Conservation (phyloP, 2,888 invertebrate genomes). For the Hemicrepidius hirtus region DNA sequence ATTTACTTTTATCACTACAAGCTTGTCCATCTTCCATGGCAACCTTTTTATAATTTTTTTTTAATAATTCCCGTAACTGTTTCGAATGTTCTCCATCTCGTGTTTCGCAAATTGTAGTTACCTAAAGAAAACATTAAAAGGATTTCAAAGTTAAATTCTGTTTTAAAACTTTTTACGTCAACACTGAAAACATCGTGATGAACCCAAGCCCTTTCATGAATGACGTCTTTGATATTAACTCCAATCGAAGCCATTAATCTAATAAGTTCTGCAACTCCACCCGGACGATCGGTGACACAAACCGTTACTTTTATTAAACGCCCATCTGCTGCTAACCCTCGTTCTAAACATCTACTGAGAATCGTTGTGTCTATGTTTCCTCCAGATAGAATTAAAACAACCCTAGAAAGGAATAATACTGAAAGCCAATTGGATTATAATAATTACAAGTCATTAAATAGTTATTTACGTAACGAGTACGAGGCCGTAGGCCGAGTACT, state of each 20-base stretch:
- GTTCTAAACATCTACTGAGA: slow-evolving; percentile 86
- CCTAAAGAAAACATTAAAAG: background rate
- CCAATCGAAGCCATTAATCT: slow-evolving; percentile 81
- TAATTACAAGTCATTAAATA: no score
- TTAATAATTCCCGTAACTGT: slow-evolving; percentile 3
- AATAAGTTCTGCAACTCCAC: slow-evolving; percentile 87
- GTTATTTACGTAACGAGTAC: no score
- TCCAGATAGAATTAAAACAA: slow-evolving; percentile 86
- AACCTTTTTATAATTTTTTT: slow-evolving; percentile 14
- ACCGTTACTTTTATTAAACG: slow-evolving; percentile 82
- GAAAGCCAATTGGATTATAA: background rate
- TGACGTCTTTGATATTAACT: slow-evolving; percentile 92
- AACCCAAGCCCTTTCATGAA: slow-evolving; percentile 94
- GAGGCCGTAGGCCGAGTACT: no score
- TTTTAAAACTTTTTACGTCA: slow-evolving; percentile 67
- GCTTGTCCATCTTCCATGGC: background rate
- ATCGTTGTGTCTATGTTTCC: slow-evolving; percentile 93
- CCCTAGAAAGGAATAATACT: slow-evolving; percentile 72
- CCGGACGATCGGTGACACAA: slow-evolving; percentile 86
- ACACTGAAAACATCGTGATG: slow-evolving; percentile 87
- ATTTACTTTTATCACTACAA: no score
- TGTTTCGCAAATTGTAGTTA: background rate
- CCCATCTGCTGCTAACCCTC: slow-evolving; percentile 89
- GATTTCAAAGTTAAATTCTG: background rate
- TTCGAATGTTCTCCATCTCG: slow-evolving; percentile 1